Evolutionary conservation across 2,113 vertebrate genomes (phyloP).

Genomic region (Morone saxatilis): DNA sequence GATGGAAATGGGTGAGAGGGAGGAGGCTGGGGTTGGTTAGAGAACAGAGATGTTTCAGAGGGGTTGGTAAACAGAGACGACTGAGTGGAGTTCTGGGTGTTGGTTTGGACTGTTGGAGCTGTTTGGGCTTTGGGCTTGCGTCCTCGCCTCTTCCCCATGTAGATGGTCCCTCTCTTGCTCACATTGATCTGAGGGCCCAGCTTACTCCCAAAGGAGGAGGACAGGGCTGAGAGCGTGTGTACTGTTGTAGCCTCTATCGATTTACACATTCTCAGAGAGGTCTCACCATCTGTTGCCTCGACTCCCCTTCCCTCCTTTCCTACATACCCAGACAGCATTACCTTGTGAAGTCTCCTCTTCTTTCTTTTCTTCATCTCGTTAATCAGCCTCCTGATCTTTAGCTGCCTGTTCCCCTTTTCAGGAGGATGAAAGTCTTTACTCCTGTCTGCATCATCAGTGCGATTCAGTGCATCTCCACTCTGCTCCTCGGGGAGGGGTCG

Average conservation of each 20-base stretch:
- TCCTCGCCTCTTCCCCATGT: constrained; percentile 97
- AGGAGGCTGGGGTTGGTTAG: constrained; percentile 81
- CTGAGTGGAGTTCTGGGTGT: constrained; percentile 66
- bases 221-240: constrained; percentile 91
- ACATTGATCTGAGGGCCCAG: constrained; percentile 97
- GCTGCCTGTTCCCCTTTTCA: constrained; percentile 89
- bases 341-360: constrained; percentile 92
- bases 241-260: constrained; percentile 88
- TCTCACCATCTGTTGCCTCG: constrained; percentile 53
- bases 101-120: constrained; percentile 19
- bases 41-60: constrained; percentile 84
- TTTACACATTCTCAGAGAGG: constrained; percentile 61
- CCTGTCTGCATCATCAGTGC: constrained; percentile 77
- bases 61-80: constrained; percentile 80
- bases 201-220: constrained; percentile 93
- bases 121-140: constrained; percentile 92
- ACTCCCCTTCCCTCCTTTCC: constrained; percentile 52
- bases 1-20: constrained; percentile 89
- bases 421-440: constrained; percentile 81
- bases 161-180: constrained; percentile 99
- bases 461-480: constrained; percentile 52
- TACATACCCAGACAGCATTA: constrained; percentile 83
- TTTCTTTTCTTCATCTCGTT: constrained; percentile 98
- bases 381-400: constrained; percentile 94
- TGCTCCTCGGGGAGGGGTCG: constrained; percentile 80